Evolutionary conservation across 1,140 invertebrate genomes (phyloP).

Genomic region (Drosophila rufa): DNA sequence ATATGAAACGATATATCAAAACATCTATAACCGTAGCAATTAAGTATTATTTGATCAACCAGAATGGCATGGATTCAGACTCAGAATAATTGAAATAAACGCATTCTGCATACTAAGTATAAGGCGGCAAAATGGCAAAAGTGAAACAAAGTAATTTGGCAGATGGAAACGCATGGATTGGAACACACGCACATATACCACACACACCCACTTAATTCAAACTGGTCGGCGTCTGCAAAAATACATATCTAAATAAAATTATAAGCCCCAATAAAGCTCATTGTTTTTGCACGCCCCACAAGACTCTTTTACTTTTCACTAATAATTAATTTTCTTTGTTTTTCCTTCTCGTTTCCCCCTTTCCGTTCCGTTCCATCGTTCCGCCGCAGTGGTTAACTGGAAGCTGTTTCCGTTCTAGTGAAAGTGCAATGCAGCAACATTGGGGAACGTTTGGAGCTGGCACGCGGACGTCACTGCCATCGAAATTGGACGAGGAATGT

Average conservation of each 20-base stretch:
- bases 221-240: conserved; percentile 61
- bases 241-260: conserved; percentile 24
- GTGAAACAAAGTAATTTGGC: conserved; percentile 61
- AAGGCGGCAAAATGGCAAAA: conserved; percentile 37
- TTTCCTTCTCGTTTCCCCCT: conserved; percentile 40
- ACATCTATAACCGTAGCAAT: conserved; percentile 49
- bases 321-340: conserved; percentile 38
- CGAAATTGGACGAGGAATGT: conserved; percentile 70
- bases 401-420: conserved; percentile 83
- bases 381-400: conserved; percentile 81
- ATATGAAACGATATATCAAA: conserved; percentile 21
- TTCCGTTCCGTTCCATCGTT: conserved; percentile 12
- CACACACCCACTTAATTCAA: conserved; percentile 43
- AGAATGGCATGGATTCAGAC: conserved; percentile 63
- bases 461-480: conserved; percentile 67
- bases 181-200: conserved; percentile 63
- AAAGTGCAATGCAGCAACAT: conserved; percentile 48
- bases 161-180: conserved; percentile 75
- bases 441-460: conserved; percentile 68
- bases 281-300: conserved; percentile 64
- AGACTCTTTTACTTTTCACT: neutral
- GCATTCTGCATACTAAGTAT: conserved; percentile 68
- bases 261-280: conserved; percentile 43
- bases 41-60: conserved; percentile 55
- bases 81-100: conserved; percentile 47